Conservation (phyloP, 2,797 vertebrate species). For the Prunella strophiata region DNA sequence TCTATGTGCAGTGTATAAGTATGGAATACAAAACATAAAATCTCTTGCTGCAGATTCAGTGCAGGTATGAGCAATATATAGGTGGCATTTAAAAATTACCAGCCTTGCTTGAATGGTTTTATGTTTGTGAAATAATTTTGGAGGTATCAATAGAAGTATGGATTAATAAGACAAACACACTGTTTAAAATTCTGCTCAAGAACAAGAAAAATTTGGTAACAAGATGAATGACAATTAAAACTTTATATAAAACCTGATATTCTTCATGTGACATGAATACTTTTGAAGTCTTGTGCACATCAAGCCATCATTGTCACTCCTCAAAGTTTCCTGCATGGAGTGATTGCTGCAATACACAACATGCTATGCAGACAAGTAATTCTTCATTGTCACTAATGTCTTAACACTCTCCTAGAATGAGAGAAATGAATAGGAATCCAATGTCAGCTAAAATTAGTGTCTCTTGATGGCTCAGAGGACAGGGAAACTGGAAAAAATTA, state of each 20-base stretch:
- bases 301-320: neutral
- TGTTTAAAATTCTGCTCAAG: constrained; percentile 28
- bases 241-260: neutral
- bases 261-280: constrained; percentile 14
- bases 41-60: neutral
- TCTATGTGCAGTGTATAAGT: neutral
- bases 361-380: neutral
- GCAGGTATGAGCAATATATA: neutral
- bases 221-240: neutral
- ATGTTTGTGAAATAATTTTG: constrained; percentile 33
- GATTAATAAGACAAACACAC: neutral
- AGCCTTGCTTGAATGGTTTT: neutral
- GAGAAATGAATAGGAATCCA: neutral
- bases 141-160: neutral
- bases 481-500: constrained; percentile 1
- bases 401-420: neutral
- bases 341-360: neutral
- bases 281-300: neutral
- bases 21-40: neutral
- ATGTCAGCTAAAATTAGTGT: constrained; percentile 30
- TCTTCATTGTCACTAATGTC: constrained; percentile 11
- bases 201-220: constrained; percentile 6
- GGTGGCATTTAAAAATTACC: neutral
- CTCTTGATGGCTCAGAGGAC: neutral
- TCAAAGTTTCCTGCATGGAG: neutral